phyloP scores from a whole-genome alignment of 2,888 invertebrate genomes.

The Drosophila meridionalis region DNA sequence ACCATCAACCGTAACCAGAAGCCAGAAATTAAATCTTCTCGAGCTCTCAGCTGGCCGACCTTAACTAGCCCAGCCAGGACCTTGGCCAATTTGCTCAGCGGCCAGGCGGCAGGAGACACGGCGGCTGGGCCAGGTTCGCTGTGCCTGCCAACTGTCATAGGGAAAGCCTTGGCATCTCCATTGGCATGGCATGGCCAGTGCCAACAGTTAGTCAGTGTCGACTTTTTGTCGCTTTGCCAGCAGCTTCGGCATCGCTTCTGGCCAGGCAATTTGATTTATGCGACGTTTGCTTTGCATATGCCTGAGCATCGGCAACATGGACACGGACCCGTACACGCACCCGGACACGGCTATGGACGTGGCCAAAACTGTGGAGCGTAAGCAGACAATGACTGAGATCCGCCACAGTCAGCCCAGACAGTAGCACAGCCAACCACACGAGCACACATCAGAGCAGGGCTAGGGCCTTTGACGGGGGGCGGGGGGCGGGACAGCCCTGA shows the following conservation, averaged over 20 bases:
- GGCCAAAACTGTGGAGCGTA: conserved; percentile 31
- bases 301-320: conserved; percentile 26
- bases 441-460: background rate
- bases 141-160: conserved; percentile 7
- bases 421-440: background rate
- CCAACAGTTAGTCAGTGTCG: conserved; percentile 67
- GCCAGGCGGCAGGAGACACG: background rate
- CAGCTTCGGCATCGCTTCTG: background rate
- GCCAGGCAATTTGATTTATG: conserved; percentile 59
- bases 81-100: conserved; percentile 35
- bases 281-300: conserved; percentile 63
- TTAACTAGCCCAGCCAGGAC: conserved; percentile 20
- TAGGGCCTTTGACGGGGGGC: too few relatives aligned
- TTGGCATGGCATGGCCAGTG: conserved; percentile 30
- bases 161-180: conserved; percentile 24
- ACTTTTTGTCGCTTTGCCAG: conserved; percentile 53
- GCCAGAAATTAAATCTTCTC: conserved; percentile 1
- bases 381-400: conserved; percentile 33
- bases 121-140: background rate
- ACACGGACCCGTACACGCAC: conserved; percentile 9
- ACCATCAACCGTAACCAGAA: background rate
- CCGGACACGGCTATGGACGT: conserved; percentile 5
- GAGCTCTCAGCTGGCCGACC: conserved; percentile 17
- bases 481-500: conserved; percentile 8
- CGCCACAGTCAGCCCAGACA: background rate